Conservation (phyloP, 2,888 invertebrate genomes). For the Micropterix aruncella region DNA sequence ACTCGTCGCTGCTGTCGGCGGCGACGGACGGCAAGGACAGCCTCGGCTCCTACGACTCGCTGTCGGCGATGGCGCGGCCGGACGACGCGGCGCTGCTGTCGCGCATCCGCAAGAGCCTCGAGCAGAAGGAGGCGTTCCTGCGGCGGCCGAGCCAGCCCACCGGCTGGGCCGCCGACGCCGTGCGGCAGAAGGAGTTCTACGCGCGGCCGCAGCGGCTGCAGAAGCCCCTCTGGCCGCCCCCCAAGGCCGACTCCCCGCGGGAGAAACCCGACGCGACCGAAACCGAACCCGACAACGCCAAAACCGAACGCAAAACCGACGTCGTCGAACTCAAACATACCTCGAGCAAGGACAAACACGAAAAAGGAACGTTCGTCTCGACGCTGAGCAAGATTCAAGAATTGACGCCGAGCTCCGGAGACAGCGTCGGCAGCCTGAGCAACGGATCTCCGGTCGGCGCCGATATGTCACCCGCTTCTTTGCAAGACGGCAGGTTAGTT, state of each 20-base stretch:
- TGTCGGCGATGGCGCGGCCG: slow-evolving; percentile 49
- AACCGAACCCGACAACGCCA: slow-evolving; percentile 15
- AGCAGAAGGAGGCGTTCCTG: slow-evolving; percentile 83
- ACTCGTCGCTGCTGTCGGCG: slow-evolving; percentile 42
- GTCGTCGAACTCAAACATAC: slow-evolving; percentile 8
- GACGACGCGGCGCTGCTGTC: slow-evolving; percentile 62
- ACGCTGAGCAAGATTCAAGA: slow-evolving; percentile 51
- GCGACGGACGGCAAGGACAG: slow-evolving; percentile 54
- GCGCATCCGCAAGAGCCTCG: slow-evolving; percentile 69
- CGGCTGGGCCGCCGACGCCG: slow-evolving; percentile 40
- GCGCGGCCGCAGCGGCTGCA: slow-evolving; percentile 66
- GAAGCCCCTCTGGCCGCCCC: slow-evolving; percentile 56
- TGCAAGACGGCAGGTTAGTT: slow-evolving; percentile 31
- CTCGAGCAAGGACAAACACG: slow-evolving; percentile 20
- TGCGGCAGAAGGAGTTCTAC: slow-evolving; percentile 50
- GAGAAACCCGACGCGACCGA: slow-evolving; percentile 8
- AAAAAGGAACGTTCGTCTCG: slow-evolving; percentile 38
- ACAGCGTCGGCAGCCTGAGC: slow-evolving; percentile 24
- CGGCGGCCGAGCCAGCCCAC: slow-evolving; percentile 56
- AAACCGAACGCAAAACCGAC: slow-evolving; percentile 9
- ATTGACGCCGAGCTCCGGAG: slow-evolving; percentile 32
- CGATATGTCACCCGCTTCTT: slow-evolving; percentile 21
- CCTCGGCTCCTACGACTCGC: slow-evolving; percentile 52
- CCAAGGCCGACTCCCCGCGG: slow-evolving; percentile 13
- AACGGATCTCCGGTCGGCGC: slow-evolving; percentile 30